Percentiles rank a stretch among this genome's conserved stretches.
These are phyloP conservation scores for Noctua comes DNA, from an alignment of 2,888 invertebrate species.

Conservation along the genomic window DNA sequence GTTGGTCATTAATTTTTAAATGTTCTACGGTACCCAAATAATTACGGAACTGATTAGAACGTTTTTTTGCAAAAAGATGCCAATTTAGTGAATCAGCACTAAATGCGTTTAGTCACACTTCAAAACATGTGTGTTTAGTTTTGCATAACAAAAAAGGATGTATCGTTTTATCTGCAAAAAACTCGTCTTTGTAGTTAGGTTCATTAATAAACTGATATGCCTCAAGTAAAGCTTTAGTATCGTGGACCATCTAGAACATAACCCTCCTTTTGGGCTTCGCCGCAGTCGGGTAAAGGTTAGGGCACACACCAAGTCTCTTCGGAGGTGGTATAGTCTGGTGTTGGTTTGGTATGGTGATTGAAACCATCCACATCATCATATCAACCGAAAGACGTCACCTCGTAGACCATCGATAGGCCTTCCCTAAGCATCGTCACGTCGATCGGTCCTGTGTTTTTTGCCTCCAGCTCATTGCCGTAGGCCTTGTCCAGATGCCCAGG, in stretches of 20 bases:
- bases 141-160: slow-evolving; percentile 8
- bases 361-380: not conserved
- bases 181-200: not conserved
- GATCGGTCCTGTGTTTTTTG: no score
- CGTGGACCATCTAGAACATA: not conserved
- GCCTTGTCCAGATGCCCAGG: no score
- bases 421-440: no score
- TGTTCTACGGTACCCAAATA: slow-evolving; percentile 15
- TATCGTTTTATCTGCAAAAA: slow-evolving; percentile 2
- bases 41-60: slow-evolving; percentile 36
- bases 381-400: no score
- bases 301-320: no score
- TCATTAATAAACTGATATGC: not conserved
- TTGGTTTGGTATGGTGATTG: no score
- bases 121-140: slow-evolving; percentile 11
- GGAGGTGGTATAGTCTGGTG: no score
- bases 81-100: slow-evolving; percentile 47
- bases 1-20: not conserved
- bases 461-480: no score
- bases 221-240: not conserved
- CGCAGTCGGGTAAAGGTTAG: no score
- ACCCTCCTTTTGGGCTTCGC: no score
- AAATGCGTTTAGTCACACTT: slow-evolving; percentile 12
- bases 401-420: no score
- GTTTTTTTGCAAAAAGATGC: slow-evolving; percentile 42